Conservation (phyloP, 2,113 vertebrate species). For the Neolamprologus longior region DNA sequence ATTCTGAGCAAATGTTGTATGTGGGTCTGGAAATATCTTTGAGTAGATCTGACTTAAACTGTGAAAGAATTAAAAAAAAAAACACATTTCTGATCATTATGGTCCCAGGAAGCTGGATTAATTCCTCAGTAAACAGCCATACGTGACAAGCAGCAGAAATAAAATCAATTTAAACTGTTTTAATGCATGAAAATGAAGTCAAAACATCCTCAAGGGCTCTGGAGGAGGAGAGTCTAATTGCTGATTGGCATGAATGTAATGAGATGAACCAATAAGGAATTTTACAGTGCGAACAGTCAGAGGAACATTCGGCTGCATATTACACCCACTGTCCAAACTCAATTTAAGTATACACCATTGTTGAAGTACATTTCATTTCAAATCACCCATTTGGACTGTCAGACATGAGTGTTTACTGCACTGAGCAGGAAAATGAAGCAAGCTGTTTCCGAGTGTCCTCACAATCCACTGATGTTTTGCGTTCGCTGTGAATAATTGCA, state of each 20-base stretch:
- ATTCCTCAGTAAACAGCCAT: background rate
- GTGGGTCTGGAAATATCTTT: background rate
- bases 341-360: conserved; percentile 8
- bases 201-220: conserved; percentile 22
- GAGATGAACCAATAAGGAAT: conserved; percentile 40
- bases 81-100: background rate
- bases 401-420: background rate
- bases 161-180: conserved; percentile 33
- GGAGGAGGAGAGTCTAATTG: conserved; percentile 38
- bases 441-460: background rate
- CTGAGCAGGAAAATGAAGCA: background rate
- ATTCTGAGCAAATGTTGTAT: background rate
- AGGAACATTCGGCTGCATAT: background rate
- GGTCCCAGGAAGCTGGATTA: background rate
- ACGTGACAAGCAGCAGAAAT: conserved; percentile 2
- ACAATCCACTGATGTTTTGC: background rate
- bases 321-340: conserved; percentile 5
- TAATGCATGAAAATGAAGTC: conserved; percentile 36
- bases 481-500: conserved; percentile 1
- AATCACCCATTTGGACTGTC: background rate
- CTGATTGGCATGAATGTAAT: conserved; percentile 46
- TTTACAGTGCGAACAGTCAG: background rate
- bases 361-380: background rate
- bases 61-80: fast-evolving
- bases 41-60: background rate